Percentiles rank a stretch among this genome's conserved stretches.
phyloP scores from a whole-genome alignment of 2,888 invertebrate species.

The Pandemis heparana region DNA sequence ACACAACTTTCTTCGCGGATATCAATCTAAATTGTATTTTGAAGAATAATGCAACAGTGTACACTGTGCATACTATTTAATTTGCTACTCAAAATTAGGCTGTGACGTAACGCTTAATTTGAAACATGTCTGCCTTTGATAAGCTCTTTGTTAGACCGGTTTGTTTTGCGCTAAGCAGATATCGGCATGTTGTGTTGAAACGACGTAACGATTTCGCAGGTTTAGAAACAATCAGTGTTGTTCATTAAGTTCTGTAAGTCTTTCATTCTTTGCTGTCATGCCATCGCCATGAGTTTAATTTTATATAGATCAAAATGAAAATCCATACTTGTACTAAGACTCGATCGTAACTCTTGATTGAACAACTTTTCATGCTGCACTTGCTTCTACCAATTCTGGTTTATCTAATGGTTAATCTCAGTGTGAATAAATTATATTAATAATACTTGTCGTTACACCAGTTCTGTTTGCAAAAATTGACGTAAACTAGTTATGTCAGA shows the following conservation, averaged over 20 bases:
- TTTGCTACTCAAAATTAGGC: conserved; percentile 39
- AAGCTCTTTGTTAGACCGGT: conserved; percentile 32
- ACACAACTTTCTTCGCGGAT: conserved; percentile 43
- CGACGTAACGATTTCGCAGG: background rate
- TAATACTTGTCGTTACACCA: conserved; percentile 14
- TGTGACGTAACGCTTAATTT: conserved; percentile 31
- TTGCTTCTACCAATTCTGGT: background rate
- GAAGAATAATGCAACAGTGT: conserved; percentile 40
- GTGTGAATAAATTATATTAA: conserved; percentile 5
- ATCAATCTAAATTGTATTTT: conserved; percentile 43
- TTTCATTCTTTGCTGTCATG: background rate
- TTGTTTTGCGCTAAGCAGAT: conserved; percentile 22
- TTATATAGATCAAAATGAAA: background rate
- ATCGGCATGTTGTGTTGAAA: conserved; percentile 10
- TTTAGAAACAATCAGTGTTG: conserved; percentile 2
- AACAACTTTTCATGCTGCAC: background rate
- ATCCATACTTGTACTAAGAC: background rate
- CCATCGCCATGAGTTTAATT: background rate
- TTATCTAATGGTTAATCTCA: conserved; percentile 7
- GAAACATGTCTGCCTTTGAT: conserved; percentile 34
- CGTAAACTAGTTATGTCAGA: conserved; percentile 33
- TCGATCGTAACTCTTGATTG: background rate
- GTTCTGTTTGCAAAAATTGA: conserved; percentile 11
- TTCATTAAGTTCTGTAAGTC: background rate
- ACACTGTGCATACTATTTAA: conserved; percentile 37